Conservation (phyloP, 2,113 vertebrate species). For the Pelecanoides urinatrix region DNA sequence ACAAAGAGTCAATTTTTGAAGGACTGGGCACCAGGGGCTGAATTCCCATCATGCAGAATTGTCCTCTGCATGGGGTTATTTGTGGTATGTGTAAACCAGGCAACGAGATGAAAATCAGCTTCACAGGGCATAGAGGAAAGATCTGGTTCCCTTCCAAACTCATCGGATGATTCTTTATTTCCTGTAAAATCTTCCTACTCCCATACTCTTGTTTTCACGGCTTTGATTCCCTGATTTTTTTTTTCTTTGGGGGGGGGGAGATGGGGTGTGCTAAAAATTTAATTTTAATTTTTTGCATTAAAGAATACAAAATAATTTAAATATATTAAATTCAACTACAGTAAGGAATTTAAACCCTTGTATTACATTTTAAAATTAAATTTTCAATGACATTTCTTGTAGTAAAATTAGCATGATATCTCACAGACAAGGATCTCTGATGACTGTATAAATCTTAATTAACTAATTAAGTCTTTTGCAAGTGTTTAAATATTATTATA, state of each 20-base stretch:
- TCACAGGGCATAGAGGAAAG: background rate
- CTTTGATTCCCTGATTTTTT: background rate
- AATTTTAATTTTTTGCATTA: background rate
- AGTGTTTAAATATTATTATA: background rate
- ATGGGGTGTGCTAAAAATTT: background rate
- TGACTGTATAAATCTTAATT: background rate
- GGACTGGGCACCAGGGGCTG: background rate
- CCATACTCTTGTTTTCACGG: background rate
- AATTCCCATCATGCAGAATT: background rate
- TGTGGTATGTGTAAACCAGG: background rate
- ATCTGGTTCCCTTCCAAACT: background rate
- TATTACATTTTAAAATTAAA: background rate
- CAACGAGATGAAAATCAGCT: background rate
- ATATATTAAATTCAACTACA: background rate
- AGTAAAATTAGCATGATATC: background rate
- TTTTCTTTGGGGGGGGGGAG: no score
- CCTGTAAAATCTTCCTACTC: background rate
- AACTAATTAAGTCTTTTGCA: background rate
- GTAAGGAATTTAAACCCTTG: background rate
- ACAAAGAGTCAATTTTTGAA: background rate
- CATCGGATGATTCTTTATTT: background rate
- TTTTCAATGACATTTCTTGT: background rate
- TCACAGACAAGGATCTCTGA: background rate
- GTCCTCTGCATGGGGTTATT: background rate
- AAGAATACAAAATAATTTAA: background rate